Evolutionary conservation across 2,113 vertebrate species (phyloP).

Genomic region (Herpailurus yagouaroundi): DNA sequence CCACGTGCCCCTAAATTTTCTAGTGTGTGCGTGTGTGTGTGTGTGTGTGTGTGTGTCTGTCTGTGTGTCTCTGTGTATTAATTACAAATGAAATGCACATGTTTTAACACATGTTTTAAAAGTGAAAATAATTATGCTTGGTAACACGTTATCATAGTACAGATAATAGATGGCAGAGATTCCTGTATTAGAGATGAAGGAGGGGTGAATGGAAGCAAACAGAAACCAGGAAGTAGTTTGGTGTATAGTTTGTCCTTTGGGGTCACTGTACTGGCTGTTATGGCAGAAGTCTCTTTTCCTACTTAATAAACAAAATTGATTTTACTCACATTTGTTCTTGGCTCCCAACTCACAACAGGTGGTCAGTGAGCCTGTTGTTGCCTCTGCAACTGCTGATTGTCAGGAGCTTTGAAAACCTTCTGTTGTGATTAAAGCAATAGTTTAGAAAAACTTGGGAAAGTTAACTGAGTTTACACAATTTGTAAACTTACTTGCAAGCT

Average conservation of each 20-base stretch:
- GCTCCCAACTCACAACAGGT: slow-evolving; percentile 72
- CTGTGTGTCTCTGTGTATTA: neutral
- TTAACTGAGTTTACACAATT: neutral
- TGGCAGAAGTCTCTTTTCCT: slow-evolving; percentile 60
- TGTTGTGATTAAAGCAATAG: slow-evolving; percentile 53
- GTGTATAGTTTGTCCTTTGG: slow-evolving; percentile 42
- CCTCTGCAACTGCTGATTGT: slow-evolving; percentile 60
- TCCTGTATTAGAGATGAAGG: neutral
- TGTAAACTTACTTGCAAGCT: neutral
- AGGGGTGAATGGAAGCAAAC: neutral
- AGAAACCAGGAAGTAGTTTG: slow-evolving; percentile 10
- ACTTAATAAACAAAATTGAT: slow-evolving; percentile 69
- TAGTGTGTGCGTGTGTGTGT: too few species aligned
- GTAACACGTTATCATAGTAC: neutral
- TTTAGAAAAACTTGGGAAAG: slow-evolving; percentile 22
- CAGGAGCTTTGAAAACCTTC: slow-evolving; percentile 54
- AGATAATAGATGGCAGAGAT: neutral
- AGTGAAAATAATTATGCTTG: neutral
- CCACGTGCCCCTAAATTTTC: too few species aligned
- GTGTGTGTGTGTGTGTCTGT: too few species aligned
- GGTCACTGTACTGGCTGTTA: slow-evolving; percentile 27
- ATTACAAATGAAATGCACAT: neutral
- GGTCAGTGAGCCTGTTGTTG: slow-evolving; percentile 46
- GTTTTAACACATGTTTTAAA: neutral
- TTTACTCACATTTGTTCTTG: slow-evolving; percentile 72